A percentile compares a stretch with the other conserved stretches of the same genome.
Conservation (phyloP, 2,888 invertebrate genomes). For the Andrena haemorrhoa region DNA sequence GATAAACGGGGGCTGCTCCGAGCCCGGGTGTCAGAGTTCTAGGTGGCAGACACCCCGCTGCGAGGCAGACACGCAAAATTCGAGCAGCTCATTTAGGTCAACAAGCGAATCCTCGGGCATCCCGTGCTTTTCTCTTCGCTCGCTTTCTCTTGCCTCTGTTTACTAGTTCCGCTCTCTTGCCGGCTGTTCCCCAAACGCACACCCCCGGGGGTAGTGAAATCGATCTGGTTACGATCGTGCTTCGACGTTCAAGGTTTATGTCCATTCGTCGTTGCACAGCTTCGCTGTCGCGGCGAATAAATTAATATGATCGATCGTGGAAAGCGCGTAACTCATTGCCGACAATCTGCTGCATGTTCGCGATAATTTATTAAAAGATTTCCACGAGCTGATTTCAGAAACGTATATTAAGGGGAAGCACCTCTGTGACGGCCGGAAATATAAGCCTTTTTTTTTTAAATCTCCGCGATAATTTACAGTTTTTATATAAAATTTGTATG, state of each 20-base stretch:
- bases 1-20: slow-evolving; percentile 7
- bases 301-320: slow-evolving; percentile 48
- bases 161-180: slow-evolving; percentile 52
- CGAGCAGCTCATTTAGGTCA: slow-evolving; percentile 46
- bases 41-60: slow-evolving; percentile 78
- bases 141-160: slow-evolving; percentile 66
- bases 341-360: not conserved
- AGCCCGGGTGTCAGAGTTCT: slow-evolving; percentile 40
- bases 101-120: slow-evolving; percentile 20
- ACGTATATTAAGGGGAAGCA: not conserved
- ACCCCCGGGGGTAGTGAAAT: slow-evolving; percentile 29
- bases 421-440: too few relatives aligned
- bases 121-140: slow-evolving; percentile 23
- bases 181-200: not conserved
- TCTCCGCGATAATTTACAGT: too few relatives aligned
- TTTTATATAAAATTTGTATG: too few relatives aligned
- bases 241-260: not conserved
- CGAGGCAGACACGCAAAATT: slow-evolving; percentile 79
- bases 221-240: slow-evolving; percentile 18
- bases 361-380: slow-evolving; percentile 45
- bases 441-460: too few relatives aligned
- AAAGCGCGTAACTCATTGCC: slow-evolving; percentile 52
- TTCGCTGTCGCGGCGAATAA: slow-evolving; percentile 25
- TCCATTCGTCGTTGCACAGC: not conserved
- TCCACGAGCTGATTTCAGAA: slow-evolving; percentile 5